Base-by-base conservation (phyloP, 2,888 invertebrate genomes). In the Lacanobia oleracea region DNA sequence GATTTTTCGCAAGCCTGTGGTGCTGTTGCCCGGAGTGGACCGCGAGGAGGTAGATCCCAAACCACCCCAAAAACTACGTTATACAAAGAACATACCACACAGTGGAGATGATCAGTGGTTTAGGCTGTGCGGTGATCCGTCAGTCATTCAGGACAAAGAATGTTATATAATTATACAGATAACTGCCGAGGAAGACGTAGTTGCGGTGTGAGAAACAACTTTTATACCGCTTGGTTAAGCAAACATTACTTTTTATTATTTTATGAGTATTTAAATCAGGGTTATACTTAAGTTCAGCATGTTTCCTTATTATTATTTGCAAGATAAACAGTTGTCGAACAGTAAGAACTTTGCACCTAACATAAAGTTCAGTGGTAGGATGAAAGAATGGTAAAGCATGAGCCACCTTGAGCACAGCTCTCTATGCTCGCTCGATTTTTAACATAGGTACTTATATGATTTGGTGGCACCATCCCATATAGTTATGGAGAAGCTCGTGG, bases 351-450 rank as follows among this genome's bases (percentile, higher is more conserved):
- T n/a, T n/a, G n/a, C 40, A 54, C 1, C 45, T 48, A 23, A n/a
- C 18, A 18, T 66, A 71, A 10, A 67, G 45, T 18, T 60, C 67
- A 54, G 23, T n/a, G 51, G 54, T 71, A 45, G 66, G 48, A 18
- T 67, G 33, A 37, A 37, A 61, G 18, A 66, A 48, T 10, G 60
- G 33, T 43, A 65, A 23, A 14, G 18, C 4, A 33, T 43, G 33
- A 10, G 33, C 51, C 9, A 54, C 66, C 53, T 60, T 45, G 2
- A 66, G 66, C 33, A 66, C 65, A 23, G 59, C 53, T 71, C 57
- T 60, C 45, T 71, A 66, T 7, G 53, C 23, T 43, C 45, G 40
- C 43, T 70, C 70, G 3, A 71, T n/a, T 53, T 21, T 53, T 10
- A 64, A 27, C 59, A 51, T n/a, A n/a, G n/a, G n/a, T n/a, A n/a